Evolutionary conservation across 1,140 invertebrate genomes (phyloP).

Genomic region (Penaeus chinensis): DNA sequence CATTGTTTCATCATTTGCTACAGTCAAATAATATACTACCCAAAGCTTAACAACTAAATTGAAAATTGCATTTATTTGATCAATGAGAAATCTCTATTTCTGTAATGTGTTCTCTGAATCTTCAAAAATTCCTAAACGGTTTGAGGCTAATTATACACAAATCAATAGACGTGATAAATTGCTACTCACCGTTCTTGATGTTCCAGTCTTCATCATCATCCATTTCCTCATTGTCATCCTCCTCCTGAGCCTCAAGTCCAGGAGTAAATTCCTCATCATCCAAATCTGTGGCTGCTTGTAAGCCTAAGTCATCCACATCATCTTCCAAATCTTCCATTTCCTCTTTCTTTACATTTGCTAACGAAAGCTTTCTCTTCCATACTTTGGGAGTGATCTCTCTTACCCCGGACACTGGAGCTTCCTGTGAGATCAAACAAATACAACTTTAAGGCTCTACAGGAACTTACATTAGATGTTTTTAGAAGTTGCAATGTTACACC

Average conservation of each 20-base stretch:
- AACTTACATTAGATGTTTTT: too few relatives aligned
- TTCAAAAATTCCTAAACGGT: not conserved
- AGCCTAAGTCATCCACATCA: constrained; percentile 36
- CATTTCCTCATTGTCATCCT: constrained; percentile 14
- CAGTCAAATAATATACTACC: too few relatives aligned
- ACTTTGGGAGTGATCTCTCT: constrained; percentile 43
- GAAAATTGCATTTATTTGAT: too few relatives aligned
- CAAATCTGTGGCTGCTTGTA: constrained; percentile 43
- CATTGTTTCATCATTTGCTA: too few relatives aligned
- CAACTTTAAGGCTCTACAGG: not conserved
- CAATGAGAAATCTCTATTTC: too few relatives aligned
- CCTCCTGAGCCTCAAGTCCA: not conserved
- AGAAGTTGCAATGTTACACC: too few relatives aligned
- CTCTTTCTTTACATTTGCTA: not conserved
- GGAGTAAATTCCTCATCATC: constrained; percentile 49
- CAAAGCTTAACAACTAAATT: too few relatives aligned
- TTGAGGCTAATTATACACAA: not conserved
- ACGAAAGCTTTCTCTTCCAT: constrained; percentile 10
- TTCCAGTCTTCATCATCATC: constrained; percentile 53
- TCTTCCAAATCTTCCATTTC: not conserved
- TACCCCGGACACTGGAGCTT: constrained; percentile 27
- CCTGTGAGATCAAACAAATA: constrained; percentile 10
- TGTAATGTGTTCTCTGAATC: not conserved
- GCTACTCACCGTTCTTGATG: constrained; percentile 34
- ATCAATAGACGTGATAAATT: not conserved